These are phyloP conservation scores for Todus mexicanus DNA, from an alignment of 2,797 vertebrate genomes.

Conservation along the genomic window DNA sequence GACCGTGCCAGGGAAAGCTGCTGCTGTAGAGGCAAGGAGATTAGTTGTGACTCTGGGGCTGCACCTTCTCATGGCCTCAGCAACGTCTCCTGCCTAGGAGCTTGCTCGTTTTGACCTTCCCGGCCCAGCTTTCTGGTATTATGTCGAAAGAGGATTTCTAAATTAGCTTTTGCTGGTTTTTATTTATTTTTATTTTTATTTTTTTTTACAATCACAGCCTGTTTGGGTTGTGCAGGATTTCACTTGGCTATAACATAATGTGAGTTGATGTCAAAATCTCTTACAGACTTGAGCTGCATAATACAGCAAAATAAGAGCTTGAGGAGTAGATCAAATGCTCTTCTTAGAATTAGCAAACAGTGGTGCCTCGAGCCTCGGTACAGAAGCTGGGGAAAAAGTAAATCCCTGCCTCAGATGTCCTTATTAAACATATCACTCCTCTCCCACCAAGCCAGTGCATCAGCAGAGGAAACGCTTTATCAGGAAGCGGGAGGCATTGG, in stretches of 20 bases:
- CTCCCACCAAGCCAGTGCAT: neutral
- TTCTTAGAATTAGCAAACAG: neutral
- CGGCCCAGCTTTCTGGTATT: neutral
- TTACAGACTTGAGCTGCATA: neutral
- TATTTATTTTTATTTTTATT: too few relatives aligned
- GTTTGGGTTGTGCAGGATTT: neutral
- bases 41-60: neutral
- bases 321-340: neutral
- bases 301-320: too few relatives aligned
- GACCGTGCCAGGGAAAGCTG: neutral
- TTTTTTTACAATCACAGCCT: too few relatives aligned
- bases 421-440: neutral
- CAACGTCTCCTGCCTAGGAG: rapidly evolving
- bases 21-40: neutral
- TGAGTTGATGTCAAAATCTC: neutral
- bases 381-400: neutral
- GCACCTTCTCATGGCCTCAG: neutral
- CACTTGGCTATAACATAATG: neutral
- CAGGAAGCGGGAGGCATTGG: neutral
- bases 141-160: neutral
- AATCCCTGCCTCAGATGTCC: neutral
- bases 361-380: neutral
- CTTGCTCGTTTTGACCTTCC: neutral
- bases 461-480: neutral
- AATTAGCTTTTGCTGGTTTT: neutral